Percentiles rank a stretch among this genome's conserved stretches.
These are phyloP conservation scores for Acronicta psi DNA, from an alignment of 2,888 invertebrate species.

Conservation along the genomic window DNA sequence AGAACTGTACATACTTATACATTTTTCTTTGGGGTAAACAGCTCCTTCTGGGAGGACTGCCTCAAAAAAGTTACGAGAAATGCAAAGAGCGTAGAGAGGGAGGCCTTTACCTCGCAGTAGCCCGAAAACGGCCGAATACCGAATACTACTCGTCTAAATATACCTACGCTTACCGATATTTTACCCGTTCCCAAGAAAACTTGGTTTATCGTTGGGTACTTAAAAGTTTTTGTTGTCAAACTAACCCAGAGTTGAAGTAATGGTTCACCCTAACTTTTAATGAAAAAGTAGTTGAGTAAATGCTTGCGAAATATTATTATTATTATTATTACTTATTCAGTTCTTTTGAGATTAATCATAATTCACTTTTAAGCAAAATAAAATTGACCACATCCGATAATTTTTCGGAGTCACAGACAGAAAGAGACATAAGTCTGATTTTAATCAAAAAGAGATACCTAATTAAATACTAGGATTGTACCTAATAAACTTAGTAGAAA, in stretches of 20 bases:
- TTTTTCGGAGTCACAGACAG: background rate
- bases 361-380: background rate
- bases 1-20: too few species aligned
- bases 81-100: too few species aligned
- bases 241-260: slow-evolving; percentile 3
- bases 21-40: too few species aligned
- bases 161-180: background rate
- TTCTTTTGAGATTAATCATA: background rate
- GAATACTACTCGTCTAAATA: too few species aligned
- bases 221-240: slow-evolving; percentile 25
- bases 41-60: too few species aligned
- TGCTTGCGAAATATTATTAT: background rate
- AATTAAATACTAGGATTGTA: too few species aligned
- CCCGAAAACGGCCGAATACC: too few species aligned
- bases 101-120: too few species aligned
- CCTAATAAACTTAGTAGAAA: too few species aligned
- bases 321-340: background rate
- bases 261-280: slow-evolving; percentile 7
- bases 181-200: slow-evolving; percentile 4
- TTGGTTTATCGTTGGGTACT: slow-evolving; percentile 4
- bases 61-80: too few species aligned
- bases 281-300: slow-evolving; percentile 1
- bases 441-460: too few species aligned
- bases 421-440: background rate
- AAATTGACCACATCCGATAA: too few species aligned